Base-by-base conservation (phyloP, 2,888 invertebrate species). In the Plebejus melissa region DNA sequence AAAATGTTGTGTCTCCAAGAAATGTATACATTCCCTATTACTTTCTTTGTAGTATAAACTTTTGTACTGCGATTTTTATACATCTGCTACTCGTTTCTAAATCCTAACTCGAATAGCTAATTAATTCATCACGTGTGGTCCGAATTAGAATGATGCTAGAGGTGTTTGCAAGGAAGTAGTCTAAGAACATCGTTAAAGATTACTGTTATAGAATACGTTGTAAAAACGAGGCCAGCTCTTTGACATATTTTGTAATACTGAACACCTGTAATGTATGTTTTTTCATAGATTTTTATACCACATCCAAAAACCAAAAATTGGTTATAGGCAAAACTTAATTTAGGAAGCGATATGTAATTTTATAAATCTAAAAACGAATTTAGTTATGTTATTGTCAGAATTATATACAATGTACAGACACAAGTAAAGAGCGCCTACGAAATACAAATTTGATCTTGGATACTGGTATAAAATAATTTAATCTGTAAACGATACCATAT, bases 381-480 rank as follows among this genome's bases (percentile, higher is more conserved):
- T 77, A 77, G 79, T 81, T 77, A 79, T 82, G 81, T 84, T 85
- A 85, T 85, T 85, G 85, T 85, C 85, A 84, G 83, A 82, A 84
- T 82, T 81, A 81, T 79, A 81, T 82, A 80, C 79, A 79, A 80
- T 79, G 78, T 80, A 54, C 65, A 65, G 65, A 65, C 41, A 80
- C 65, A 78, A 79, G 80, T 78, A 80, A 81, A 78, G 77, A 79
- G 77, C 78, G 78, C 78, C 78, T 80, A 78, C 79, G 74, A 79
- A 80, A 80, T 83, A 84, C 82, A 83, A 84, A 83, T 85, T 86
- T 85, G 89, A 88, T 88, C 84, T 89, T 87, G 90, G 89, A 87
- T 79, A 86, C 88, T 86, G 87, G 86, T 85, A 86, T 83, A 83
- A 83, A 83, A 85, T 28, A 38, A 22, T 75, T 50, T 6, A 60